A percentile compares a stretch with the other conserved stretches of the same genome.
Conservation (phyloP, 2,113 vertebrate species). For the Clupea harengus region DNA sequence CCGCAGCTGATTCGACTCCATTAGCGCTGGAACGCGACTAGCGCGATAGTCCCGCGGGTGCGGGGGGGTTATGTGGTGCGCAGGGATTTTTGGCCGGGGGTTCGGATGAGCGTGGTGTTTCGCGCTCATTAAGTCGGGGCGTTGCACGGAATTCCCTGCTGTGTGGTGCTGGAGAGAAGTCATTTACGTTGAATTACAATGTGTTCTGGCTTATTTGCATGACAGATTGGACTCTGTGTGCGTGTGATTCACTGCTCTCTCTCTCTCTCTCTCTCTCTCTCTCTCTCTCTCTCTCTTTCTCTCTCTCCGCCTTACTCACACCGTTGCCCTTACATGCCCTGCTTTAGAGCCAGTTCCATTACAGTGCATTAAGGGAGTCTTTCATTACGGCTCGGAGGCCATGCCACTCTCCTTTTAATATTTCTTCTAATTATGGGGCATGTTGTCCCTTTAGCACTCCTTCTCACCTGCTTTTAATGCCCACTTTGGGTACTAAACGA, state of each 20-base stretch:
- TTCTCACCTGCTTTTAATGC: not conserved
- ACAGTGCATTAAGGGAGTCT: not conserved
- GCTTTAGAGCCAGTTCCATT: not conserved
- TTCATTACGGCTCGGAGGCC: not conserved
- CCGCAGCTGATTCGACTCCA: not conserved
- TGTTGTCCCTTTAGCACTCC: not conserved
- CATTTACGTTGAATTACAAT: not conserved
- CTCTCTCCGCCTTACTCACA: not conserved
- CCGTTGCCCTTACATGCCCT: not conserved
- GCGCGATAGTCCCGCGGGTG: not conserved
- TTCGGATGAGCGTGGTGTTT: not conserved
- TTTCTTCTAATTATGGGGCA: not conserved
- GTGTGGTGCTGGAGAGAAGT: not conserved
- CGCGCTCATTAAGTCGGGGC: not conserved
- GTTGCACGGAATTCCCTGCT: not conserved
- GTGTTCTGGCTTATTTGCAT: not conserved
- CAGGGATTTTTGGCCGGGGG: not conserved
- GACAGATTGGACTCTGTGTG: not conserved
- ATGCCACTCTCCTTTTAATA: not conserved
- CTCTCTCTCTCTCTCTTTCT: not conserved
- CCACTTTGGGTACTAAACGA: not conserved
- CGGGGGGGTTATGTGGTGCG: not conserved
- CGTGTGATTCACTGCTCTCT: not conserved
- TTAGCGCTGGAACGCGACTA: not conserved
- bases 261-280: not conserved